Evolutionary conservation across 2,888 invertebrate genomes (phyloP).

Genomic region (Synergus japonicus): DNA sequence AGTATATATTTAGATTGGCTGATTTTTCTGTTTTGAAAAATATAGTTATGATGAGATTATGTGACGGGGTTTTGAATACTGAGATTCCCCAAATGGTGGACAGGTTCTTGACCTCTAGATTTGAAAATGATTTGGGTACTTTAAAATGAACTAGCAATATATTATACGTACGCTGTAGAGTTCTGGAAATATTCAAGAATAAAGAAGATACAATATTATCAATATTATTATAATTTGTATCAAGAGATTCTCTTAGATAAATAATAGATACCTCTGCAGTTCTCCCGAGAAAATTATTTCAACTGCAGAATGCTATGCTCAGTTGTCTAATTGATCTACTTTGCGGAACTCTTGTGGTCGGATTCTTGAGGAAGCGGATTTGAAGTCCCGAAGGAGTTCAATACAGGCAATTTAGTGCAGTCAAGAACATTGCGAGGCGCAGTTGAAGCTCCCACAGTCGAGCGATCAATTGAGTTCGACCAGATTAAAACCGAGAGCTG

Average conservation of each 20-base stretch:
- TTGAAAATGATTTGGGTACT: not conserved
- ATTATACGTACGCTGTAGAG: too few species aligned
- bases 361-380: slow-evolving; percentile 30
- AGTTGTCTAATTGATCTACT: slow-evolving; percentile 37
- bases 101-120: not conserved
- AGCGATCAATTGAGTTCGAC: slow-evolving; percentile 38
- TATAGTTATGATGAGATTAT: not conserved
- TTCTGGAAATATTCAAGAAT: not conserved
- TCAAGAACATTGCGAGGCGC: slow-evolving; percentile 38
- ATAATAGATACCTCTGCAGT: not conserved
- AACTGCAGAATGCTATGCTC: slow-evolving; percentile 30
- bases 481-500: slow-evolving; percentile 31
- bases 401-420: slow-evolving; percentile 33
- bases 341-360: slow-evolving; percentile 15
- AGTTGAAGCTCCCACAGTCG: slow-evolving; percentile 16
- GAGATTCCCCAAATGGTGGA: not conserved
- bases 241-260: not conserved
- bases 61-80: too few species aligned
- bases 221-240: not conserved
- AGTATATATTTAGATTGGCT: slow-evolving; percentile 10
- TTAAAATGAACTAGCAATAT: too few species aligned
- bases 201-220: not conserved
- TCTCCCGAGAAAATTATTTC: slow-evolving; percentile 15
- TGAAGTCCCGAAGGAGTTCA: slow-evolving; percentile 30
- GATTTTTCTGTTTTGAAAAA: not conserved